These are phyloP conservation scores for Smittia aterrima DNA, from an alignment of 2,888 invertebrate genomes.

Conservation along the genomic window DNA sequence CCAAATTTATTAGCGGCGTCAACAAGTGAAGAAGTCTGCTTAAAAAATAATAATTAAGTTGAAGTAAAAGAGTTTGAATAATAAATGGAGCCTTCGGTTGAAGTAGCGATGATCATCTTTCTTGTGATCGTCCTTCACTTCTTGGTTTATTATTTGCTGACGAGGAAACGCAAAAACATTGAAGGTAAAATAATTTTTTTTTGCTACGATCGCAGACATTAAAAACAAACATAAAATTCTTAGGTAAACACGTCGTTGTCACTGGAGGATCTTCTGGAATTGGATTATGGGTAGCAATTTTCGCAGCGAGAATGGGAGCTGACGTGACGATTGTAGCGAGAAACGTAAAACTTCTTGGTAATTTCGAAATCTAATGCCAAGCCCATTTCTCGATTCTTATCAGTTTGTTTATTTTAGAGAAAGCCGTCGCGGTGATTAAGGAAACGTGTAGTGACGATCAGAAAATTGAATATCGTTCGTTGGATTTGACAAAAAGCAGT, in stretches of 20 bases:
- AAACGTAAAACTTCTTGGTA: slow-evolving; percentile 66
- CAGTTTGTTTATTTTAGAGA: slow-evolving; percentile 48
- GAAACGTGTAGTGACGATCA: slow-evolving; percentile 57
- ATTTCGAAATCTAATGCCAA: slow-evolving; percentile 46
- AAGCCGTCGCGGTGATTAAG: slow-evolving; percentile 62
- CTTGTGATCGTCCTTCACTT: slow-evolving; percentile 23
- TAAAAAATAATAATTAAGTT: too few species aligned
- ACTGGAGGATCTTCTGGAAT: slow-evolving; percentile 97
- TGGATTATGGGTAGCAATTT: slow-evolving; percentile 77
- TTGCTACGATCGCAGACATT: too few species aligned
- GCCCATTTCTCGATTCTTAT: slow-evolving; percentile 36
- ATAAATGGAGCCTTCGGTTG: slow-evolving; percentile 8
- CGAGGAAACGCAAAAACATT: slow-evolving; percentile 24
- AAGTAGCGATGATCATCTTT: slow-evolving; percentile 21
- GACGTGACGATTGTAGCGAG: slow-evolving; percentile 89
- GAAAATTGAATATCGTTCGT: slow-evolving; percentile 62
- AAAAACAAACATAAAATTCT: not conserved
- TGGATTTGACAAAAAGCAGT: slow-evolving; percentile 69
- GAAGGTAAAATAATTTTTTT: not conserved
- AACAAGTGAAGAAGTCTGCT: too few species aligned
- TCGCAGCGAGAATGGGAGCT: slow-evolving; percentile 77
- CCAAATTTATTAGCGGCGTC: too few species aligned
- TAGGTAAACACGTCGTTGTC: slow-evolving; percentile 62
- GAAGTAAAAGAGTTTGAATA: too few species aligned
- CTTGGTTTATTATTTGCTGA: slow-evolving; percentile 3